These are phyloP conservation scores for Dermatemys mawii DNA, from an alignment of 2,113 vertebrate species.

Conservation along the genomic window DNA sequence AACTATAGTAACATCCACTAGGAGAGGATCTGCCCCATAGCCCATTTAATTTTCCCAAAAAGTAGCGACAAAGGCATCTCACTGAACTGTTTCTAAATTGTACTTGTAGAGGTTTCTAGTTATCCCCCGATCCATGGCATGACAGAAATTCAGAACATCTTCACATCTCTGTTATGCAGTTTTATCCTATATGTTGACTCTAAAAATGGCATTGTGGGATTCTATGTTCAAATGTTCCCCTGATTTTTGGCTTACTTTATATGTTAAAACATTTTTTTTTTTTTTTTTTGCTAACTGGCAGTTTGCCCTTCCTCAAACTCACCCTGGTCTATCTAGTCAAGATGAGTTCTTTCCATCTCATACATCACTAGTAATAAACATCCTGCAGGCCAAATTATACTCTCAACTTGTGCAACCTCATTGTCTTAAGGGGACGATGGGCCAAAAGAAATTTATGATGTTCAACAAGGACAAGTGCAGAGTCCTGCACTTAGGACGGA, in stretches of 20 bases:
- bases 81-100: neutral
- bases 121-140: neutral
- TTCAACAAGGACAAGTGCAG: too few relatives aligned
- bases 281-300: neutral
- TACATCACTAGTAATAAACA: neutral
- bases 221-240: neutral
- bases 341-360: neutral
- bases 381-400: neutral
- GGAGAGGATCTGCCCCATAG: neutral
- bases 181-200: neutral
- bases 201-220: neutral
- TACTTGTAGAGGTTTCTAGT: neutral
- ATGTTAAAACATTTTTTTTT: neutral
- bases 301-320: neutral
- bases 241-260: neutral
- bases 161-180: neutral
- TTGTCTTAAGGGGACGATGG: neutral
- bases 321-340: neutral
- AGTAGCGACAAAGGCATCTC: neutral
- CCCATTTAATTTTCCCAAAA: neutral
- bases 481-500: too few relatives aligned
- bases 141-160: neutral
- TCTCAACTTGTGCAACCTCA: neutral
- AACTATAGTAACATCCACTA: neutral
- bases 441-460: too few relatives aligned